Percentiles rank a stretch among this genome's conserved stretches.
These are phyloP conservation scores for Cephus sareptanus DNA, from an alignment of 2,888 invertebrate species.

Conservation along the genomic window DNA sequence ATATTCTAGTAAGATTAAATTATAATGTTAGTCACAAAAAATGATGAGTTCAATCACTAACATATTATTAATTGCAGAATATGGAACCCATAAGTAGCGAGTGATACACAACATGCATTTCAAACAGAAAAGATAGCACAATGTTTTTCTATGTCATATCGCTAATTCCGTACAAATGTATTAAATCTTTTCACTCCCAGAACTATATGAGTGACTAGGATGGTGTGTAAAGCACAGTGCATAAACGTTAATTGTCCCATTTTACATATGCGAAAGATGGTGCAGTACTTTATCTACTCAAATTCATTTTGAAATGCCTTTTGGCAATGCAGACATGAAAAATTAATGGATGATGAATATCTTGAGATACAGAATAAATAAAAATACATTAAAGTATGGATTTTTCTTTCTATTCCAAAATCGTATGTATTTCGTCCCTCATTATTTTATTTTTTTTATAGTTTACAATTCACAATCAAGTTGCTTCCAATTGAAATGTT, in stretches of 20 bases:
- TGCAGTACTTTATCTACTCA: background rate
- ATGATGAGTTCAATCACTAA: background rate
- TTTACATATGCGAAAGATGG: background rate
- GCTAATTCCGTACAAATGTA: too few species aligned
- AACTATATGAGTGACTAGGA: too few species aligned
- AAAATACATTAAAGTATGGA: background rate
- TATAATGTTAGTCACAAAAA: background rate
- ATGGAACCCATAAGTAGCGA: background rate
- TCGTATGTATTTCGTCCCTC: background rate
- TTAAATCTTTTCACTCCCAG: too few species aligned
- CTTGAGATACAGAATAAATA: background rate
- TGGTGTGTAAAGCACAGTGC: too few species aligned
- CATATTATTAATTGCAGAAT: background rate
- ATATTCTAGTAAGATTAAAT: background rate
- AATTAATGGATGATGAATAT: background rate
- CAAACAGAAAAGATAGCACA: too few species aligned
- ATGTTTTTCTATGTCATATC: too few species aligned
- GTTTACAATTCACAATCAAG: background rate
- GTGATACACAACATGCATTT: background rate
- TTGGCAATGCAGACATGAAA: background rate
- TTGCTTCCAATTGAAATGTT: background rate
- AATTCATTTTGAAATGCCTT: background rate
- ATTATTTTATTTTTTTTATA: background rate
- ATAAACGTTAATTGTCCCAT: background rate
- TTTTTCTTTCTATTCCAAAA: background rate